A percentile compares a stretch with the other conserved stretches of the same genome.
phyloP scores from a whole-genome alignment of 1,140 invertebrate genomes.

The Drosophila tani region DNA sequence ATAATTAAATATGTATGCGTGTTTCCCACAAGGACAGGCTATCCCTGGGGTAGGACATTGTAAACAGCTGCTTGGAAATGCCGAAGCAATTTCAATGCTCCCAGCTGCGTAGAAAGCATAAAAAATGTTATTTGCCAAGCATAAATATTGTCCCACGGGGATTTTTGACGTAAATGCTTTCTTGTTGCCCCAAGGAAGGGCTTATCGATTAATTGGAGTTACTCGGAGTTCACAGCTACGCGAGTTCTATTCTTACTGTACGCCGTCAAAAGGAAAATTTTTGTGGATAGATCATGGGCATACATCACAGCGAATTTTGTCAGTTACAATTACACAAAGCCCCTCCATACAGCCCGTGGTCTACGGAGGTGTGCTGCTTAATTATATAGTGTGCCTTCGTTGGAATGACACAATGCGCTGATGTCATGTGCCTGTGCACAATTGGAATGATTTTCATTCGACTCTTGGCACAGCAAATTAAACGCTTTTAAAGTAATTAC shows the following conservation, averaged over 20 bases:
- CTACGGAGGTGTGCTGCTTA: constrained; percentile 38
- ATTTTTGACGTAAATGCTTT: constrained; percentile 17
- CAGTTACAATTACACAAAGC: constrained; percentile 10
- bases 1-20: constrained; percentile 36
- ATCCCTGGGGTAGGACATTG: constrained; percentile 37
- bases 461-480: constrained; percentile 18
- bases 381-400: constrained; percentile 32
- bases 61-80: constrained; percentile 30
- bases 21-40: constrained; percentile 16
- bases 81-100: constrained; percentile 26
- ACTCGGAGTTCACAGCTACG: background rate
- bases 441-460: constrained; percentile 40
- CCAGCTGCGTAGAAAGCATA: constrained; percentile 27
- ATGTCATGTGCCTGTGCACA: constrained; percentile 38
- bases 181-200: constrained; percentile 1
- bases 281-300: background rate
- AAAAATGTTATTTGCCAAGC: constrained; percentile 17
- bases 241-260: background rate
- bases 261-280: background rate
- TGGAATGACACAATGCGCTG: constrained; percentile 48
- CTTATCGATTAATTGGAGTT: constrained; percentile 6
- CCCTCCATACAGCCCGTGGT: background rate
- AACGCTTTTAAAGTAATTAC: constrained; percentile 3
- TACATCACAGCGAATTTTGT: constrained; percentile 17
- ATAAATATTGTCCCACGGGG: constrained; percentile 11